Conservation (phyloP, 2,797 vertebrate species). For the Macrochelys suwanniensis region DNA sequence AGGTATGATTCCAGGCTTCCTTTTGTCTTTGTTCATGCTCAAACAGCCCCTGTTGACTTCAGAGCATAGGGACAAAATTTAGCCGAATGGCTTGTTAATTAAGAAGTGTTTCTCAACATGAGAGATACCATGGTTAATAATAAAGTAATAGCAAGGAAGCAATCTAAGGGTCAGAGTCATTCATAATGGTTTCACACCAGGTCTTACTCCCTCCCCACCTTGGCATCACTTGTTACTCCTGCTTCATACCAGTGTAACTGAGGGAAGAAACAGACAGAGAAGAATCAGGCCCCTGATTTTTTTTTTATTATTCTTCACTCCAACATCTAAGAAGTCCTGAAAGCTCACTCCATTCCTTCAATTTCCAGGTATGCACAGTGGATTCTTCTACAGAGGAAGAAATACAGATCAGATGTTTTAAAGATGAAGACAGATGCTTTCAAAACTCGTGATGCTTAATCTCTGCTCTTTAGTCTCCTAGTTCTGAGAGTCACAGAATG, state of each 20-base stretch:
- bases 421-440: neutral
- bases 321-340: neutral
- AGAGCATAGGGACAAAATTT: neutral
- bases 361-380: neutral
- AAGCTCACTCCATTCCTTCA: neutral
- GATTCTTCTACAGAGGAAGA: neutral
- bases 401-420: neutral
- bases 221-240: neutral
- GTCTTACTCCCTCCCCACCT: accelerated
- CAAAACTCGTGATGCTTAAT: neutral
- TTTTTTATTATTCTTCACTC: neutral
- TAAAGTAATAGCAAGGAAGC: neutral
- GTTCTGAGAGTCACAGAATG: neutral
- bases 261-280: neutral
- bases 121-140: neutral
- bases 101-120: neutral
- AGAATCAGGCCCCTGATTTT: neutral
- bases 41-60: neutral
- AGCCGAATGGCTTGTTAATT: neutral
- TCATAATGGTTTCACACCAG: neutral
- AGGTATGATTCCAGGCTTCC: neutral
- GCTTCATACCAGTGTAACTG: neutral
- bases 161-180: neutral
- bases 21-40: neutral
- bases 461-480: neutral